Evolutionary conservation across 2,113 vertebrate genomes (phyloP).

Genomic region (Anolis carolinensis): DNA sequence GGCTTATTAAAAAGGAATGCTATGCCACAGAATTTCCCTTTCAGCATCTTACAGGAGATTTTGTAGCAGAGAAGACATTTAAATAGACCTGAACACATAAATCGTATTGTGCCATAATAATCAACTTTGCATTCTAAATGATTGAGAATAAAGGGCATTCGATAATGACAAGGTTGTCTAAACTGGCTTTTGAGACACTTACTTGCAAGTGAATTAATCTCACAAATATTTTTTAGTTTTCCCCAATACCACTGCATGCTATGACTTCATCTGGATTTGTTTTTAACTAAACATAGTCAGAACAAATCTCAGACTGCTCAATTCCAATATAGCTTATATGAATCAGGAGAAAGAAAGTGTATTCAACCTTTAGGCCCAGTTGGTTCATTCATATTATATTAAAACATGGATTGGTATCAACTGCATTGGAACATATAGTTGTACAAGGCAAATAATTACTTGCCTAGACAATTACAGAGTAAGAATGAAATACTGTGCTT

Average conservation of each 20-base stretch:
- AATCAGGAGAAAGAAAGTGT: no score
- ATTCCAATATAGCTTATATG: not conserved
- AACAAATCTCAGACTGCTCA: not conserved
- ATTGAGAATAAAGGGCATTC: not conserved
- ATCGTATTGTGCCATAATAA: constrained; percentile 20
- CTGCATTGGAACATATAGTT: no score
- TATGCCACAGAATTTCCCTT: constrained; percentile 16
- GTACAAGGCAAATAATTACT: no score
- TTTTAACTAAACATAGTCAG: not conserved
- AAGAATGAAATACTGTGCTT: no score
- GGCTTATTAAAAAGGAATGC: constrained; percentile 47
- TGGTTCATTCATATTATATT: no score
- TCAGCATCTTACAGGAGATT: constrained; percentile 11
- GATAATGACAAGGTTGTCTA: not conserved
- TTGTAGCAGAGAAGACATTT: constrained; percentile 21
- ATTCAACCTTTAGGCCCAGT: no score
- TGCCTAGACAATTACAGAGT: no score
- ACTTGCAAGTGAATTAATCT: not conserved
- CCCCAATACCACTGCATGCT: no score
- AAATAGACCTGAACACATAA: constrained; percentile 26
- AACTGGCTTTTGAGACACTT: not conserved
- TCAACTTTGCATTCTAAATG: not conserved
- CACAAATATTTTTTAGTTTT: not conserved
- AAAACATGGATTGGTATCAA: no score
- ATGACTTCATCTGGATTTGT: not conserved